phyloP scores from a whole-genome alignment of 2,888 invertebrate species.

The Caenorhabditis sulstoni region DNA sequence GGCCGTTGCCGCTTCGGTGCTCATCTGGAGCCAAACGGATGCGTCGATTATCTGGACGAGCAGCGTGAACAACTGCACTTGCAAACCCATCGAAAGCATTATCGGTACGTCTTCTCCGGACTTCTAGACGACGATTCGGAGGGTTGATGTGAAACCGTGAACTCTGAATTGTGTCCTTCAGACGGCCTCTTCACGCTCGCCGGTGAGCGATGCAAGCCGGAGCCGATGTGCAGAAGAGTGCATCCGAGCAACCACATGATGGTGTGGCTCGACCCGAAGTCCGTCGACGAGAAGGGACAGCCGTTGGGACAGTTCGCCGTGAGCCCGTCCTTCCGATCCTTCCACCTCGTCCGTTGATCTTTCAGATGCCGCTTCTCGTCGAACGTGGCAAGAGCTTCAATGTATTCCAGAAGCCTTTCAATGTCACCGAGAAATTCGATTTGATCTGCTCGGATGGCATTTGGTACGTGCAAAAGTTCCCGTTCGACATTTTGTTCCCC shows the following conservation, averaged over 20 bases:
- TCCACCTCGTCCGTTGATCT: neutral
- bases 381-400: neutral
- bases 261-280: neutral
- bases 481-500: neutral
- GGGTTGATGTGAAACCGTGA: no score
- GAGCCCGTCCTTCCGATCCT: neutral
- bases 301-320: neutral
- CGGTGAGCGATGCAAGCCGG: neutral
- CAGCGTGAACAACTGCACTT: conserved; percentile 3
- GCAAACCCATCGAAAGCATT: neutral
- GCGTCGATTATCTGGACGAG: conserved; percentile 11
- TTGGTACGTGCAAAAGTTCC: conserved; percentile 13
- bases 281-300: neutral
- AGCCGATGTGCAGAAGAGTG: neutral
- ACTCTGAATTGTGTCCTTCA: conserved; percentile 6
- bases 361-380: conserved; percentile 2
- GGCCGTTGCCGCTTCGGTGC: no score
- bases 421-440: neutral
- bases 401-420: neutral
- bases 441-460: neutral
- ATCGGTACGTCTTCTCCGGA: neutral
- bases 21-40: no score
- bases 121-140: neutral
- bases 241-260: neutral
- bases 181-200: neutral